Percentiles rank a stretch among this genome's conserved stretches.
Evolutionary conservation across 2,113 vertebrate species (phyloP).

Genomic region (Bothrops jararaca): DNA sequence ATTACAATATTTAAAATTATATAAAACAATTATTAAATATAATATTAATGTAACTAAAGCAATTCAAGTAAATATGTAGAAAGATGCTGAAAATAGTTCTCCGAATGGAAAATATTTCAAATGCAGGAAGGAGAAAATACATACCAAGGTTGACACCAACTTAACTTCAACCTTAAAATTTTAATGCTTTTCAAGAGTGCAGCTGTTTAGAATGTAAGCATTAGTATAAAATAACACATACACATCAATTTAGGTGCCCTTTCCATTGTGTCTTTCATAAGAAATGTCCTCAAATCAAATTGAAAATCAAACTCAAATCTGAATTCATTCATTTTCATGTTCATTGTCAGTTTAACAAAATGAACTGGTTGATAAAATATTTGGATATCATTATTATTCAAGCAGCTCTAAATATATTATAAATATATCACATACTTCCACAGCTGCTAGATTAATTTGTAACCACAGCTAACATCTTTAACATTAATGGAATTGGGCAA

Average conservation of each 20-base stretch:
- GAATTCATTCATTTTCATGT: constrained; percentile 24
- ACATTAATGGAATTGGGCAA: neutral
- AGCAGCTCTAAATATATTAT: neutral
- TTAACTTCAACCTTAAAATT: neutral
- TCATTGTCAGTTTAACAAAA: constrained; percentile 39
- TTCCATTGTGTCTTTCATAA: constrained; percentile 12
- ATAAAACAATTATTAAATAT: neutral
- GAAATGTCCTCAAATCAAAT: neutral
- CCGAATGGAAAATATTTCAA: neutral
- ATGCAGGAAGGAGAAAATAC: neutral
- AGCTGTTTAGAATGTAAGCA: neutral
- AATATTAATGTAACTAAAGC: neutral
- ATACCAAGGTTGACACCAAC: neutral
- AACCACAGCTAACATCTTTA: neutral
- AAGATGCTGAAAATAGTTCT: neutral
- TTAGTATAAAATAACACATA: neutral
- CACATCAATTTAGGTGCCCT: neutral
- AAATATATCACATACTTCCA: neutral
- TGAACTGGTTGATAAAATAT: constrained; percentile 37
- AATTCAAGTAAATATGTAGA: neutral
- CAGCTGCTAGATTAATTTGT: neutral
- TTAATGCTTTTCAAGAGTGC: neutral
- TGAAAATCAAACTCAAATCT: neutral
- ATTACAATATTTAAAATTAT: neutral
- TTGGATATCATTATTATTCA: constrained; percentile 24